Base-by-base conservation (phyloP, 1,140 invertebrate genomes). In the Bathynomus jamesi region DNA sequence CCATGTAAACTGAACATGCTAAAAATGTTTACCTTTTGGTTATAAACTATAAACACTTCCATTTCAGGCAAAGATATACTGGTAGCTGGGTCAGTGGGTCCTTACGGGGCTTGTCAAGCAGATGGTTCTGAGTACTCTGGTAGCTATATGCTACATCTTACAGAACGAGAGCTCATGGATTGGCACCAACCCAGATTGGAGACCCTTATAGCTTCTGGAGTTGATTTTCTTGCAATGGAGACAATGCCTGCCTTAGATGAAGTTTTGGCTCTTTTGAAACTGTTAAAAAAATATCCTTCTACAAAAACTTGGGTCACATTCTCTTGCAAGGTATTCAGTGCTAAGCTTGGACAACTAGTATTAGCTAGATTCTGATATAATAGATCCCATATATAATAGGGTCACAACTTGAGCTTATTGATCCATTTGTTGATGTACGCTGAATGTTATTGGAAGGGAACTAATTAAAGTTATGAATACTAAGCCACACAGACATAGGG, bases 121-220 rank as follows among this genome's bases (percentile, higher is more conserved):
- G 92, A 97, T 82, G 90, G 89, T 24, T 96, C 94, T 0, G 95
- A 97, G 82, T 98, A 96, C 79, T 88, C 85, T 53, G 95, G 95
- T 25, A 86, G 84, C 69, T 97, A 96, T 80, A 86, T 89, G 0
- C 17, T 25, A 27, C 87, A 90, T 61, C 86, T 92, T 7, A 83
- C 87, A 27, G 81, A 83, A 21, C 83, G 89, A 79, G 86, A 87
- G 65, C 85, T 97, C 73, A 86, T 86, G 28, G 85, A 90, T 25
- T 95, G 93, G 90, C 94, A 96, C 81, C 82, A 86, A 72, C 88
- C 89, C 0, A 84, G 92, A 28, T 87, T 96, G 8, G 82, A 88
- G 68, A 88, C 89, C 13, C 82, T 96, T 2, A 78, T 95, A 13
- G 86, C 90, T 72, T 87, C 86, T 46, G 91, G 91, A 11, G 89